Base-by-base conservation (phyloP, 2,113 vertebrate species). In the Lepus timidus region DNA sequence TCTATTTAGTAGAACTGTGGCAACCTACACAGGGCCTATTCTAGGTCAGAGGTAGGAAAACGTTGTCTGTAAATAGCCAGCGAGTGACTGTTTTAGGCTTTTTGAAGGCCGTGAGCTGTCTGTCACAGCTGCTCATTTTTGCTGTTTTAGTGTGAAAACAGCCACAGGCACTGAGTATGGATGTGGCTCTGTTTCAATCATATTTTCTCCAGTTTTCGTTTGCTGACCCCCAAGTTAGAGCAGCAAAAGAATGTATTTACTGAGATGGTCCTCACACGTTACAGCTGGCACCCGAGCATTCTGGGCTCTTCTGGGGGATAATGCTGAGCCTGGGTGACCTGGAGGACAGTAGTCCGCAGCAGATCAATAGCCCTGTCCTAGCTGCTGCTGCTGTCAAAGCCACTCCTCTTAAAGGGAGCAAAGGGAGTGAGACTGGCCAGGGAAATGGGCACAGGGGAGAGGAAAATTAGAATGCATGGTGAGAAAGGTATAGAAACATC, bases 211-310 rank as follows among this genome's bases (percentile, higher is more conserved):
- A 31, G 64, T 39, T n/a, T 39, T 62, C 29, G 65, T 73, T 73
- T 85, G 79, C 62, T 86, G 88, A 91, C 58, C 55, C 13, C 39
- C 27, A 75, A 86, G 61, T 85, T 87, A 81, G 79, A 64, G n/a
- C 33, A 58, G 67, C 64, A 78, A 68, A 85, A 82, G n/a, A 12
- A 49, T 62, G 17, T 29, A 64, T 73, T 85, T 85, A 81, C 20
- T 68, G 85, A 91, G 94, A 67, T 62, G 61, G 39, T 64, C 9
- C 62, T 81, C 82, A n/a, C 4, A 76, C 31, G 71, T 62, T 27
- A 55, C 7, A 68, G 44, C 13, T 68, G 52, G 52, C 78, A 33
- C 62, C 27, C 25, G 22, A 33, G 27, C n/a, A 14, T 73, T 81
- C 80, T 85, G 80, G 29, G 62, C 29, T 85, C 33, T 70, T 91